Conservation (phyloP, 2,797 vertebrate species). For the Sebastes hubbsi region DNA sequence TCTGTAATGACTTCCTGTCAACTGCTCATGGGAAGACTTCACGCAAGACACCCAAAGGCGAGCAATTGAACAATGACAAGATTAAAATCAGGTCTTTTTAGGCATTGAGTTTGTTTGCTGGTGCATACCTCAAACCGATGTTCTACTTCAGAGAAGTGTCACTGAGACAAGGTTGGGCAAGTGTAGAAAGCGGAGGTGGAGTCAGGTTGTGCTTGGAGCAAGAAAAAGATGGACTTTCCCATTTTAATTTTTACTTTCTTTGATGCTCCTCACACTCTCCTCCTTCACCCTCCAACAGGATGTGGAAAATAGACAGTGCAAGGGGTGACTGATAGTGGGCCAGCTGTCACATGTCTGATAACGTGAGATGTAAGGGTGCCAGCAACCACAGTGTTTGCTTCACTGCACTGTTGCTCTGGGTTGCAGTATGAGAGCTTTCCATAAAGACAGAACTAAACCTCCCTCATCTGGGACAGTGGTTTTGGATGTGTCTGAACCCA, state of each 20-base stretch:
- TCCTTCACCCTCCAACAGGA: conserved; percentile 19
- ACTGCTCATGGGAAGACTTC: conserved; percentile 20
- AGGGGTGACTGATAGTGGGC: conserved; percentile 47
- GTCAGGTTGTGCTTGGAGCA: not conserved
- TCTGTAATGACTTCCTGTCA: conserved; percentile 45
- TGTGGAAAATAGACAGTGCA: conserved; percentile 39
- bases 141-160: conserved; percentile 42
- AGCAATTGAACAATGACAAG: conserved; percentile 6
- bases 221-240: conserved; percentile 31
- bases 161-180: conserved; percentile 1
- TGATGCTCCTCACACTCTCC: conserved; percentile 24
- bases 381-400: conserved; percentile 52
- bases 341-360: conserved; percentile 69
- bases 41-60: conserved; percentile 6
- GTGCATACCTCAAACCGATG: conserved; percentile 36
- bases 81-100: conserved; percentile 30
- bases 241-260: conserved; percentile 38
- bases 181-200: not conserved
- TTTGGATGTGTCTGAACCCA: conserved; percentile 34
- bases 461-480: conserved; percentile 22
- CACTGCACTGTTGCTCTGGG: conserved; percentile 37
- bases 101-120: conserved; percentile 52
- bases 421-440: conserved; percentile 37
- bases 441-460: conserved; percentile 17
- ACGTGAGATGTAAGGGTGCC: conserved; percentile 38